Conservation (phyloP, 2,888 invertebrate species). For the Abrostola tripartita region DNA sequence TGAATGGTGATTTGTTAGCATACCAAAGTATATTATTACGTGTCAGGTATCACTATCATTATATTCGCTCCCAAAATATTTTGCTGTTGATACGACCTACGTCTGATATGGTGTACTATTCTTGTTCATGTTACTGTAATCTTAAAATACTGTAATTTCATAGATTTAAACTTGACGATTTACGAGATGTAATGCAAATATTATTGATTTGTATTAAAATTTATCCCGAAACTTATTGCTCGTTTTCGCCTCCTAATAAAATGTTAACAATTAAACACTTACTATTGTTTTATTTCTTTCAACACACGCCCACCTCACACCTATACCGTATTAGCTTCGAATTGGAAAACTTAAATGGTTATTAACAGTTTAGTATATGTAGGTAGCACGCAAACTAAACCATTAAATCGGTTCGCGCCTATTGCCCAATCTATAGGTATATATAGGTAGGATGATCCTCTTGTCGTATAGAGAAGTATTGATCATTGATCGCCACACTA, state of each 20-base stretch:
- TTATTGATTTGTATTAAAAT: slow-evolving; percentile 86
- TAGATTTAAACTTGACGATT: slow-evolving; percentile 84
- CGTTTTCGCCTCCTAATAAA: slow-evolving; percentile 89
- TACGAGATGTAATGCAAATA: slow-evolving; percentile 83
- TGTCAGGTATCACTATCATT: slow-evolving; percentile 59
- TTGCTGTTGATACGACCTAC: slow-evolving; percentile 74
- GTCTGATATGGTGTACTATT: slow-evolving; percentile 80
- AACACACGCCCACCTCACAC: not conserved
- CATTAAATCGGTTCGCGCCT: too few relatives aligned
- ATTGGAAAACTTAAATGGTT: too few relatives aligned
- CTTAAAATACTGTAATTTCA: slow-evolving; percentile 85
- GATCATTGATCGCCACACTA: too few relatives aligned
- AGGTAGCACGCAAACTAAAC: too few relatives aligned
- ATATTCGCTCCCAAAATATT: slow-evolving; percentile 65
- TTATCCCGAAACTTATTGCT: slow-evolving; percentile 87
- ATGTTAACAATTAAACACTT: slow-evolving; percentile 84
- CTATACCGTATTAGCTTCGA: not conserved
- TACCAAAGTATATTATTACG: slow-evolving; percentile 56
- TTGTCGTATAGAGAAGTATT: too few relatives aligned
- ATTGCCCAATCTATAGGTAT: too few relatives aligned
- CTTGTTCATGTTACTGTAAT: slow-evolving; percentile 88
- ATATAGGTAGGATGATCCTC: too few relatives aligned
- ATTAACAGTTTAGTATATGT: too few relatives aligned
- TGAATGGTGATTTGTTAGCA: slow-evolving; percentile 51
- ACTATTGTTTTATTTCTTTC: slow-evolving; percentile 65